Conservation (phyloP, 53 echinoderm and acorn worm species). For the Zoroaster sp. region DNA sequence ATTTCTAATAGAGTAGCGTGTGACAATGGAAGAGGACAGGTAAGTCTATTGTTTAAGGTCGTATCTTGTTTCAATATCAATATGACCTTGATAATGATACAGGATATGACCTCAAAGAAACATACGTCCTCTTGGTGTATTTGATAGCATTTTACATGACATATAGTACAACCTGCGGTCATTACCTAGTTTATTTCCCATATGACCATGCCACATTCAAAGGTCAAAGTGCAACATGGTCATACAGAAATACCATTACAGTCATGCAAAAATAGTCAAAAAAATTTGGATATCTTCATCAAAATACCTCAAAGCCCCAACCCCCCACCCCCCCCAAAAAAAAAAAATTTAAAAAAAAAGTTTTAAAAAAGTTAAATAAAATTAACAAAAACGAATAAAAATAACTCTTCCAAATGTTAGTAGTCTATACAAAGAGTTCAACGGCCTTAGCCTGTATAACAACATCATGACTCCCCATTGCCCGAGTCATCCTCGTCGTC, state of each 20-base stretch:
- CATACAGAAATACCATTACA: neutral
- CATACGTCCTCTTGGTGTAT: too few relatives aligned
- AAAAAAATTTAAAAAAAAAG: neutral
- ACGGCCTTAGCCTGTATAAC: neutral
- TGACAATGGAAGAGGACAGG: too few relatives aligned
- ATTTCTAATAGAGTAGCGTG: too few relatives aligned
- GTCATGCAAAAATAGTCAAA: neutral
- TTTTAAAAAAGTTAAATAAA: constrained; percentile 9
- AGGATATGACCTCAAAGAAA: too few relatives aligned
- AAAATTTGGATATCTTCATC: neutral
- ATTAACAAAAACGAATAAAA: neutral
- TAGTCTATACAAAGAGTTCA: constrained; percentile 48
- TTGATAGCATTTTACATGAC: too few relatives aligned
- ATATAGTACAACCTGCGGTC: too few relatives aligned
- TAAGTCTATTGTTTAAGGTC: too few relatives aligned
- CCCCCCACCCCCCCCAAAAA: constrained; percentile 25
- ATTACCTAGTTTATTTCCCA: too few relatives aligned
- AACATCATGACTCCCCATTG: constrained; percentile 96
- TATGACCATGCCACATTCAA: too few relatives aligned
- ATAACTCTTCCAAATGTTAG: constrained; percentile 42
- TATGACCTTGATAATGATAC: too few relatives aligned
- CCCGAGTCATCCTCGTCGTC: constrained; percentile 95
- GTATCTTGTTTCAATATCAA: too few relatives aligned
- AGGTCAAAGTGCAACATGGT: neutral
- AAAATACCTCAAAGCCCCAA: neutral